phyloP scores from a whole-genome alignment of 2,113 vertebrate species.

The Erythrolamprus reginae region DNA sequence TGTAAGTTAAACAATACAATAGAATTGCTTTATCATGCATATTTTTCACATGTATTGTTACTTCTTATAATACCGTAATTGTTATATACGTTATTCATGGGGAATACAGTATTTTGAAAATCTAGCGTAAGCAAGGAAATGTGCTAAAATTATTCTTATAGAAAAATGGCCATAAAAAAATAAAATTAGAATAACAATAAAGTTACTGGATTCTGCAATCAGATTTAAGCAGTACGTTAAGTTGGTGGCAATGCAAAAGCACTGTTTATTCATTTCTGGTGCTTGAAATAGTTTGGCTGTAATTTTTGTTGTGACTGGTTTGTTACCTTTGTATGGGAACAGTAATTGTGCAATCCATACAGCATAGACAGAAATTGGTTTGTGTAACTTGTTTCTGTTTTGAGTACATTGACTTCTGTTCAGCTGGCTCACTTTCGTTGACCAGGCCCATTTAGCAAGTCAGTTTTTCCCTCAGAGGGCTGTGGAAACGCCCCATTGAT shows the following conservation, averaged over 20 bases:
- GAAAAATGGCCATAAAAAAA: slow-evolving; percentile 7
- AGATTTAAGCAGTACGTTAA: slow-evolving; percentile 32
- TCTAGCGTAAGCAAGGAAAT: neutral
- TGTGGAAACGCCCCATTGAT: neutral
- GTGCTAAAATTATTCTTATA: neutral
- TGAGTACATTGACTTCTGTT: neutral
- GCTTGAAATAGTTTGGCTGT: neutral
- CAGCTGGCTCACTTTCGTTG: neutral
- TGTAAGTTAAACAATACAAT: neutral
- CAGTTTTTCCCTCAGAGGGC: neutral
- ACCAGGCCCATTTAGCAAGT: neutral
- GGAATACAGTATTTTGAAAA: neutral
- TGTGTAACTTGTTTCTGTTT: neutral
- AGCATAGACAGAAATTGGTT: neutral
- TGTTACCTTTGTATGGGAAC: neutral
- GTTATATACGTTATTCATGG: neutral
- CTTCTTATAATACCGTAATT: neutral
- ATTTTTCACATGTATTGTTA: neutral
- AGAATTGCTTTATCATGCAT: neutral
- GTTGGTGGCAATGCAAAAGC: slow-evolving; percentile 4
- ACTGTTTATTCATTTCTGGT: neutral
- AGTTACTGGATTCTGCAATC: neutral
- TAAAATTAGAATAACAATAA: neutral
- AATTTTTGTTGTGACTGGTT: neutral
- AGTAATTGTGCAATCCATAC: neutral